Evolutionary conservation across 2,888 invertebrate genomes (phyloP).

Genomic region (Blastobasis lacticolella): DNA sequence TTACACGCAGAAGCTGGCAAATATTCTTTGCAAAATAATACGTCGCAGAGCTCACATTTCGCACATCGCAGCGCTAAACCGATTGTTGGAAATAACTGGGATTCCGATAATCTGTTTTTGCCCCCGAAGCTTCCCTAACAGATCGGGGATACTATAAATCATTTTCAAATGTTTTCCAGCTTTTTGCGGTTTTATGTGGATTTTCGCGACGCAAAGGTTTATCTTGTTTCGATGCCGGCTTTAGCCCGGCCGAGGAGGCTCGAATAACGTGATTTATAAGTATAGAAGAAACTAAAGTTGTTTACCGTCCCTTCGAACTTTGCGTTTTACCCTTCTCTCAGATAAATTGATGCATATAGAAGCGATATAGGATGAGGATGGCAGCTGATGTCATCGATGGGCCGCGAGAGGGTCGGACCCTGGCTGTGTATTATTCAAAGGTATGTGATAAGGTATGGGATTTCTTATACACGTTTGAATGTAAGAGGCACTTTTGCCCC

Average conservation of each 20-base stretch:
- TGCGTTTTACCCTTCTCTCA: not conserved
- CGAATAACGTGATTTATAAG: constrained; percentile 35
- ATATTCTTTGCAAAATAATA: no score
- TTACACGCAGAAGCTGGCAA: no score
- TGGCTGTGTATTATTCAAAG: no score
- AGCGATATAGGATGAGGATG: not conserved
- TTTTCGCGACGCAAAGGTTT: constrained; percentile 47
- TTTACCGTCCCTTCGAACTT: constrained; percentile 2
- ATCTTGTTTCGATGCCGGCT: constrained; percentile 55
- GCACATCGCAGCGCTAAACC: constrained; percentile 33
- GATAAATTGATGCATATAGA: constrained; percentile 1
- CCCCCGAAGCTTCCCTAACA: constrained; percentile 50
- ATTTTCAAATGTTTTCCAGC: constrained; percentile 63
- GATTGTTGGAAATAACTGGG: constrained; percentile 53
- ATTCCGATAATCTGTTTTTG: constrained; percentile 66
- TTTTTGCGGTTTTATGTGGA: constrained; percentile 62
- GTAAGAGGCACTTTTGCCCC: no score
- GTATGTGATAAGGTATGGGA: no score
- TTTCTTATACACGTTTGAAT: no score
- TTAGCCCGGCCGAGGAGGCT: constrained; percentile 22
- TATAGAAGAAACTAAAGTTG: constrained; percentile 8
- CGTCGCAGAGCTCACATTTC: constrained; percentile 12
- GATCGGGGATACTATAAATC: constrained; percentile 61
- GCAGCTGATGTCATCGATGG: no score
- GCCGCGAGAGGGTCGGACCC: no score